These are phyloP conservation scores for Tragelaphus oryx DNA, from an alignment of 2,797 vertebrate species.

Conservation along the genomic window DNA sequence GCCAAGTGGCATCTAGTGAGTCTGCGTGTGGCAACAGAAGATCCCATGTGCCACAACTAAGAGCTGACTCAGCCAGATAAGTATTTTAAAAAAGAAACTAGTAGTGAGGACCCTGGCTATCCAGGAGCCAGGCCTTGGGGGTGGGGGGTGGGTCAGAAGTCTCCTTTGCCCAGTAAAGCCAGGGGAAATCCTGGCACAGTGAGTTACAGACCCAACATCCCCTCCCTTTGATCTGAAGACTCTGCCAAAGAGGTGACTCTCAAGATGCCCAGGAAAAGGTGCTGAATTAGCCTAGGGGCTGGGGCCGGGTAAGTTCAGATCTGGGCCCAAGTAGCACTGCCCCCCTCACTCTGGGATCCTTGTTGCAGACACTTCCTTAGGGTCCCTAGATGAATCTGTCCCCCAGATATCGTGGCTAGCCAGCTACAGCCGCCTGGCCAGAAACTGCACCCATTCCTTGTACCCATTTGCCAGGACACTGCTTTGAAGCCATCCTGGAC, in stretches of 20 bases:
- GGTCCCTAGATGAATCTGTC: not conserved
- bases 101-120: not conserved
- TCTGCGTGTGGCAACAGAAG: not conserved
- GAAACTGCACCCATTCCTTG: not conserved
- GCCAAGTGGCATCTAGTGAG: not conserved
- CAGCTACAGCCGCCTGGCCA: not conserved
- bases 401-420: not conserved
- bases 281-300: not conserved
- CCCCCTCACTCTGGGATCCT: not conserved
- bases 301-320: not conserved
- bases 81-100: not conserved
- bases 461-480: not conserved
- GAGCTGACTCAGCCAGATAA: not conserved
- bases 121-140: not conserved
- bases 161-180: not conserved
- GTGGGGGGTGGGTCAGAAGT: not conserved
- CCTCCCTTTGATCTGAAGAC: not conserved
- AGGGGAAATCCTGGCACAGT: not conserved
- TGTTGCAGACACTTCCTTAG: fast-evolving
- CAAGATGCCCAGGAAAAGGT: not conserved
- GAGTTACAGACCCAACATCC: not conserved
- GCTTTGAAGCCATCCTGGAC: not conserved
- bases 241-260: not conserved
- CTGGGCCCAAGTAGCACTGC: not conserved
- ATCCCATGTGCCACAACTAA: not conserved